Base-by-base conservation (phyloP, 2,888 invertebrate species). In the Geotrupes spiniger region DNA sequence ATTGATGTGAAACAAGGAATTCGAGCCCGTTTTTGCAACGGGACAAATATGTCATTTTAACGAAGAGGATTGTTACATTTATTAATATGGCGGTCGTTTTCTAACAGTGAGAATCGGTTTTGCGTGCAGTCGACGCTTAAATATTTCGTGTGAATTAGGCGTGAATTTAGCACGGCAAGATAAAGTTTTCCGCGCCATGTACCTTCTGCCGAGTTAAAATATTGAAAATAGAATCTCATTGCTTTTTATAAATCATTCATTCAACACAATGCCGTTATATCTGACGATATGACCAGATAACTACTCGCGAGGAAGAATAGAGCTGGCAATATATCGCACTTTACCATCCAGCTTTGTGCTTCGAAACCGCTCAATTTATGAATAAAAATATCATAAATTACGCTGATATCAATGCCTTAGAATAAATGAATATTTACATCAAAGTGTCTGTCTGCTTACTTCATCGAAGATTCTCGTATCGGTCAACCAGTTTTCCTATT, bases 341-440 rank as follows among this genome's bases (percentile, higher is more conserved):
- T 61, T 56, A 57, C 60, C 59, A 56, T 60, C 59, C 62, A 61
- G 38, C 14, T 14, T 38, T 38, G 38, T 66, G 64, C 64, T 64
- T 60, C 64, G 59, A 62, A 65, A 64, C 63, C 59, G 62, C 59
- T 65, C 65, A 65, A 65, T 68, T 66, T 68, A 68, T 68, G 68
- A 68, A 68, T 68, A 68, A 68, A 68, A 66, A 67, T 67, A 66
- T 63, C 66, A 65, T 68, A 68, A 68, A 66, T 68, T 65, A 65
- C 56, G 51, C 44, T 55, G 63, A 66, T 67, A 65, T 64, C 64
- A 64, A 67, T 66, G 64, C 64, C 59, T 54, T 46, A 58, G 63
- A 67, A 67, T 66, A 66, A 66, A 67, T 64, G 65, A 63, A 66
- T 65, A 66, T 66, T 67, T 66, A 63, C 64, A 64, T 33, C 14